Evolutionary conservation across 2,113 vertebrate genomes (phyloP).

Genomic region (Melanostigma gelatinosum): DNA sequence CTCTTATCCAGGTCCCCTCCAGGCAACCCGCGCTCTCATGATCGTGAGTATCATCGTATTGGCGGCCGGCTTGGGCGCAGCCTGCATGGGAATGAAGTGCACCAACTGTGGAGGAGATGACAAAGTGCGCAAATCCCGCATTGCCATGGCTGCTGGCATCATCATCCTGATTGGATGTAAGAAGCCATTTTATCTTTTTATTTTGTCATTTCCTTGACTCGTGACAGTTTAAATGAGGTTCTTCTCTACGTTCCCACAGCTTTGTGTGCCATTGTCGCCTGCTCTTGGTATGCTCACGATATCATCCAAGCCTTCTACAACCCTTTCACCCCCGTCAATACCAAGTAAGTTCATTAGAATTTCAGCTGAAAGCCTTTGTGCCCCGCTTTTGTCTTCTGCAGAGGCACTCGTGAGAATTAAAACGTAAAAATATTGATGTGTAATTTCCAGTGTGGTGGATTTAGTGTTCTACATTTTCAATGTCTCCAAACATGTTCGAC

Average conservation of each 20-base stretch:
- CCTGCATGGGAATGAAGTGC: conserved; percentile 93
- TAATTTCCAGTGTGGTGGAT: neutral
- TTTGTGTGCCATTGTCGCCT: conserved; percentile 83
- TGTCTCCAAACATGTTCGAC: neutral
- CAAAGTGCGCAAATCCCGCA: conserved; percentile 85
- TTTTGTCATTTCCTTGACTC: neutral
- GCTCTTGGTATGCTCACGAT: conserved; percentile 87
- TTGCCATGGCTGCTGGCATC: conserved; percentile 88
- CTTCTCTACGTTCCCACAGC: conserved; percentile 71
- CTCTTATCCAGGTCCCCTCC: conserved; percentile 80
- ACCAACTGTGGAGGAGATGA: conserved; percentile 90
- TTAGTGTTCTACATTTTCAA: neutral
- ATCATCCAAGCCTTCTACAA: conserved; percentile 89
- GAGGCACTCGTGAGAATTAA: neutral
- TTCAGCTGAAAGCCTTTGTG: neutral
- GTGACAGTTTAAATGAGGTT: neutral
- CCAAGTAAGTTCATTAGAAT: conserved; percentile 83
- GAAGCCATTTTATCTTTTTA: neutral
- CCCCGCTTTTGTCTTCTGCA: neutral
- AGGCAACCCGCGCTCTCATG: conserved; percentile 92
- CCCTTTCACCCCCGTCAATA: conserved; percentile 83
- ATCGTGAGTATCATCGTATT: conserved; percentile 85
- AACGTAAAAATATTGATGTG: neutral
- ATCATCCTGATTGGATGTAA: conserved; percentile 86
- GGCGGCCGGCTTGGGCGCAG: conserved; percentile 78